These are phyloP conservation scores for Cygnus olor DNA, from an alignment of 2,797 vertebrate species.

Conservation along the genomic window DNA sequence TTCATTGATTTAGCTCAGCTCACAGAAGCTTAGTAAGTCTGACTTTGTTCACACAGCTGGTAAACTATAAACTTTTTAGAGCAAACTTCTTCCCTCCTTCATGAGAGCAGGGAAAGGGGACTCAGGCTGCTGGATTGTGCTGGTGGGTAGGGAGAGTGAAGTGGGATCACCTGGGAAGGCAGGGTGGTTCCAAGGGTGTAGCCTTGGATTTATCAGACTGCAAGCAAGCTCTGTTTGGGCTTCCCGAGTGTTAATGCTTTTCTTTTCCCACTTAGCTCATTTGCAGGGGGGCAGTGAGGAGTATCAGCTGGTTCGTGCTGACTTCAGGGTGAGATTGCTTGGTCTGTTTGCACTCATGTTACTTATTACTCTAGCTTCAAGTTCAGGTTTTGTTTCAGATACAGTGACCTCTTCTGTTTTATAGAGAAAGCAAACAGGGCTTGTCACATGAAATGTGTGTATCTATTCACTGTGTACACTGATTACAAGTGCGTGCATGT, in stretches of 20 bases:
- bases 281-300: background rate
- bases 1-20: conserved; percentile 53
- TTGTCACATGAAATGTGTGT: background rate
- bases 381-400: conserved; percentile 39
- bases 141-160: background rate
- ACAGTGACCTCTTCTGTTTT: conserved; percentile 22
- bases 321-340: background rate
- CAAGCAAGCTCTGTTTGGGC: background rate
- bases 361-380: background rate
- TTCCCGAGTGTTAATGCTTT: background rate
- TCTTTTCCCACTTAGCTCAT: background rate
- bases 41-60: conserved; percentile 55
- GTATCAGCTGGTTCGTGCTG: background rate
- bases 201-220: background rate
- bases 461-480: background rate
- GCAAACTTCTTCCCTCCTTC: background rate
- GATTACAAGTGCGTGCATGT: background rate
- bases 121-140: background rate
- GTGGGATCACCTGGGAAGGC: background rate
- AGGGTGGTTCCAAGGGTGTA: background rate
- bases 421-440: background rate
- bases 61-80: background rate
- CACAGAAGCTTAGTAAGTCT: conserved; percentile 53
- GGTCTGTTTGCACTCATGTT: conserved; percentile 16
- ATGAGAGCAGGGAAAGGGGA: background rate